Evolutionary conservation across 1,140 invertebrate species (phyloP), one percentile per base, ranked within the genome.

Genomic region (Euwallacea similis): DNA sequence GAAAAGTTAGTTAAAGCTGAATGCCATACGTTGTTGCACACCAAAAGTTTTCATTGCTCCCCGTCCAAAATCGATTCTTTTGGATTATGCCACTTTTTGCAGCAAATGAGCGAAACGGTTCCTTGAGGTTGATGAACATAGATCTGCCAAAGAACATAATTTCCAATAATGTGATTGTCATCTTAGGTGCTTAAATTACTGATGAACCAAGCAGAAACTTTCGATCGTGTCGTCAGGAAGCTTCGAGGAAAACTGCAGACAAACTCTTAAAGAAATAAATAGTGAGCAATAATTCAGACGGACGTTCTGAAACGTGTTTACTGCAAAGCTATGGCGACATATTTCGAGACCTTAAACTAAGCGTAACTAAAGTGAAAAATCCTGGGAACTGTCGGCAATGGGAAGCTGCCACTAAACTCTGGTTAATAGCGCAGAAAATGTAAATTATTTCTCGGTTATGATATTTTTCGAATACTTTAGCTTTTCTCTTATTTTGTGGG

Each of bases 301-400:
- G 42, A 46, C 42, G 13, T 63, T 63, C 61, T 33, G 21, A 63
- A 63, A 63, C 44, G 61, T 63, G 44, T 63, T 63, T 63, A 63
- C 44, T 15, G 44, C 61, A 63, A 47, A 63, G 47, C 61, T 41
- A 47, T 63, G 42, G 61, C 21, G 44, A 63, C 44, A 63, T 46
- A 63, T 63, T 63, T 63, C 44, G 43, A 61, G 15, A 63, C 61
- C 61, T 15, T 63, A 63, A 63, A 63, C 61, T 63, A 63, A 63
- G 61, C 61, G 61, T 63, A 50, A 63, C 61, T 63, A 63, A 63
- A 63, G 44, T 63, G 61, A 63, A 63, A 63, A 63, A 63, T 63
- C 61, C 21, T 63, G 61, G 44, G 61, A 63, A 63, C 42, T 15
- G 44, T 41, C 44, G 10, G 61, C 7, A 50, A 63, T 47, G 42